Conservation (phyloP, 2,797 vertebrate species). For the Gymnoscopelus microlampas region DNA sequence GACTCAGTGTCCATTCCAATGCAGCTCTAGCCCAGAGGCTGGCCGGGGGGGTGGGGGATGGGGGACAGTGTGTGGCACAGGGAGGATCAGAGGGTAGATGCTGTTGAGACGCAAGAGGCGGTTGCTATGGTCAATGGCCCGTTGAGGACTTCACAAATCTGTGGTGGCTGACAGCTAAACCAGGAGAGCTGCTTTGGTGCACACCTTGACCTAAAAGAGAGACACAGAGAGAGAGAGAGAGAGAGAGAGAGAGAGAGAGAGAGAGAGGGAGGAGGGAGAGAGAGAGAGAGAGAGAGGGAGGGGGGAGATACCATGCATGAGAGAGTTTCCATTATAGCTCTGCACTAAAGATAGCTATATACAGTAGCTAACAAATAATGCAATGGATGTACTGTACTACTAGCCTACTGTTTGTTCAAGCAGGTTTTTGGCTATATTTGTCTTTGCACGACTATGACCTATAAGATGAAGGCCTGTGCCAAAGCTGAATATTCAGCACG, state of each 20-base stretch:
- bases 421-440: not conserved
- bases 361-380: conserved; percentile 10
- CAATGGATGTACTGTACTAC: not conserved
- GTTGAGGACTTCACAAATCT: conserved; percentile 55
- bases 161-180: conserved; percentile 53
- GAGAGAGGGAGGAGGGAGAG: conserved; percentile 18
- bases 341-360: not conserved
- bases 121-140: conserved; percentile 69
- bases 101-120: conserved; percentile 49
- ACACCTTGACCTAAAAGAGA: conserved; percentile 67
- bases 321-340: conserved; percentile 7
- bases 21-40: conserved; percentile 53
- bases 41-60: conserved; percentile 52
- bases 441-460: not conserved
- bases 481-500: no score
- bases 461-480: not conserved
- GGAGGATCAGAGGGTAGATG: conserved; percentile 40
- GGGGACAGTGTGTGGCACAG: conserved; percentile 30
- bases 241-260: conserved; percentile 4
- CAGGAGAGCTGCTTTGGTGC: conserved; percentile 53
- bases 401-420: not conserved
- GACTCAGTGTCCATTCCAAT: conserved; percentile 96
- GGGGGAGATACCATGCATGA: not conserved
- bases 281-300: conserved; percentile 26
- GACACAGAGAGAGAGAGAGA: conserved; percentile 35